Conservation (phyloP, 2,797 vertebrate species). For the Sebastes steindachneri region DNA sequence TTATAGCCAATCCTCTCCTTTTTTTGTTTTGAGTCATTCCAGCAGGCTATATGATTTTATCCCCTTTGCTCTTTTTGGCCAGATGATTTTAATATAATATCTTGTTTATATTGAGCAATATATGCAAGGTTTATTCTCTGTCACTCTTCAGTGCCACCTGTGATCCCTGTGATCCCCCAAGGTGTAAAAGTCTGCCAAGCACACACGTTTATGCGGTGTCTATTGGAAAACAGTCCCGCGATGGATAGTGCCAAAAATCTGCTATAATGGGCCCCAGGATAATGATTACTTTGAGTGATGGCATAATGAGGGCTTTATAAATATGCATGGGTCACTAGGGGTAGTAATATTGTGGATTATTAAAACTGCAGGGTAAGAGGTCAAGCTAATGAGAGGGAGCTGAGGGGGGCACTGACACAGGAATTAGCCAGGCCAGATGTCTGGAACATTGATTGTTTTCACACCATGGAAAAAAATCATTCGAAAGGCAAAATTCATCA, state of each 20-base stretch:
- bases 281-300: slow-evolving; percentile 83
- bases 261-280: slow-evolving; percentile 80
- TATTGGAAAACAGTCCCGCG: slow-evolving; percentile 58
- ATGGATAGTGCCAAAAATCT: slow-evolving; percentile 64
- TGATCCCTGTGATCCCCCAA: slow-evolving; percentile 43
- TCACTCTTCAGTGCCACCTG: slow-evolving; percentile 46
- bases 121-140: slow-evolving; percentile 25
- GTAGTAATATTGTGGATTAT: slow-evolving; percentile 78
- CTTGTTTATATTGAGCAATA: slow-evolving; percentile 31
- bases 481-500: neutral
- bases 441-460: slow-evolving; percentile 45
- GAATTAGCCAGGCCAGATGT: slow-evolving; percentile 51
- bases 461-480: slow-evolving; percentile 1
- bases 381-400: slow-evolving; percentile 72
- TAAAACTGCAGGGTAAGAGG: slow-evolving; percentile 80
- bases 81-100: slow-evolving; percentile 13
- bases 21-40: slow-evolving; percentile 11
- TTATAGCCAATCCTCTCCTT: slow-evolving; percentile 12
- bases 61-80: neutral
- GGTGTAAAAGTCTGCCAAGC: slow-evolving; percentile 46
- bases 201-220: slow-evolving; percentile 41
- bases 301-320: slow-evolving; percentile 83
- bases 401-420: slow-evolving; percentile 34
- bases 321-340: slow-evolving; percentile 81
- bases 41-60: neutral